These are phyloP conservation scores for Lepidocolaptes lacrymiger DNA, from an alignment of 2,797 vertebrate genomes.

Conservation along the genomic window DNA sequence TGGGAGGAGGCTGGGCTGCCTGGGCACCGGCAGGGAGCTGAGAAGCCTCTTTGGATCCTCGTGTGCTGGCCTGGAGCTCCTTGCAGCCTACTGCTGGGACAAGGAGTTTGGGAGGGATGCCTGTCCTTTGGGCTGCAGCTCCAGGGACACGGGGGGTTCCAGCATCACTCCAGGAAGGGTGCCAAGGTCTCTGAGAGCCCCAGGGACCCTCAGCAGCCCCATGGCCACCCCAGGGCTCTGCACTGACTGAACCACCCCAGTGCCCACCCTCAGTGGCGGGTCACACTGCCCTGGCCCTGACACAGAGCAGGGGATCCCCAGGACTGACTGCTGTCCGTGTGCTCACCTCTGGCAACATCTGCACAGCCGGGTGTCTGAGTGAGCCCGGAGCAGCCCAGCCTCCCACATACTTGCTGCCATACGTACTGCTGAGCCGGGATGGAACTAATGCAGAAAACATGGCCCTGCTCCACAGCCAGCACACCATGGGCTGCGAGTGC, in stretches of 20 bases:
- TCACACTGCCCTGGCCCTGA: accelerated
- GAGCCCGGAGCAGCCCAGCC: neutral
- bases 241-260: accelerated
- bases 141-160: neutral
- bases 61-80: accelerated
- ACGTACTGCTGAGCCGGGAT: constrained; percentile 22
- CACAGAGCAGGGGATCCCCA: accelerated
- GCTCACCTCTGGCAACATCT: constrained; percentile 26
- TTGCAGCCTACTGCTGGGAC: neutral
- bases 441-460: constrained; percentile 62
- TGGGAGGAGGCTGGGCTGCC: neutral
- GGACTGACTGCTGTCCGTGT: neutral
- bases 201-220: neutral
- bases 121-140: accelerated
- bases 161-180: neutral
- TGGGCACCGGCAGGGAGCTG: neutral
- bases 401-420: constrained; percentile 1
- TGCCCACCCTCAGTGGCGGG: neutral
- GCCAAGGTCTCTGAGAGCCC: neutral
- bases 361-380: neutral
- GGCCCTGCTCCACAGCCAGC: neutral
- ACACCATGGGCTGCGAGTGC: neutral
- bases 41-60: neutral
- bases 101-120: accelerated
- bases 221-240: accelerated